phyloP scores from a whole-genome alignment of 2,797 vertebrate genomes.

The Myotis planiceps region DNA sequence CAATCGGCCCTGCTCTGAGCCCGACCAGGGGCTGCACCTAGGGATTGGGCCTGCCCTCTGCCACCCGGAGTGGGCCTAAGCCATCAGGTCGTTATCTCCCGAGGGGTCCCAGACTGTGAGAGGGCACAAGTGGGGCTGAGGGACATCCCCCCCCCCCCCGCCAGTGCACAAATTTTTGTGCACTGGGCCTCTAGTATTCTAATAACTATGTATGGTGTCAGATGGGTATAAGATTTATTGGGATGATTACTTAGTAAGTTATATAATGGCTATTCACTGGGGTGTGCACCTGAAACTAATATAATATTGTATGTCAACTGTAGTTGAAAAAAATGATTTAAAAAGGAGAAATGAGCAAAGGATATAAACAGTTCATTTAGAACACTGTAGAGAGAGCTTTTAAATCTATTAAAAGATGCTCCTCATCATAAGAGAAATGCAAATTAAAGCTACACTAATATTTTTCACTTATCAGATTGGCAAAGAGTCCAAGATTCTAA shows the following conservation, averaged over 20 bases:
- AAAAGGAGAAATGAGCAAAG: conserved; percentile 2
- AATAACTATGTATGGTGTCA: neutral
- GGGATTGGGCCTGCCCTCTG: too few species aligned
- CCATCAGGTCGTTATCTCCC: too few species aligned
- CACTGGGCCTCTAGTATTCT: too few species aligned
- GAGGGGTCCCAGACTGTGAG: too few species aligned
- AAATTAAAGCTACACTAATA: conserved; percentile 45
- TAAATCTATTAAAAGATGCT: conserved; percentile 1
- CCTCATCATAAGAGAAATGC: conserved; percentile 45
- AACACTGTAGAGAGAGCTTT: neutral
- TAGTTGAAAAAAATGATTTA: neutral
- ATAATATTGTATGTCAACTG: neutral
- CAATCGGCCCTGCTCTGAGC: too few species aligned
- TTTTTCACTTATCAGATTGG: conserved; percentile 6
- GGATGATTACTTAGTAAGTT: neutral
- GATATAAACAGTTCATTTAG: neutral
- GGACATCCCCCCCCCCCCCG: too few species aligned
- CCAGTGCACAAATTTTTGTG: too few species aligned
- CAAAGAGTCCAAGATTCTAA: conserved; percentile 16
- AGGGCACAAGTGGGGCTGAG: too few species aligned
- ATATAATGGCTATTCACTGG: neutral
- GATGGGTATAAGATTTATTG: neutral
- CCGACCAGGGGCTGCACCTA: too few species aligned
- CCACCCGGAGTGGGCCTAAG: too few species aligned
- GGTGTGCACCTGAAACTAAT: neutral